Evolutionary conservation across 2,113 vertebrate genomes (phyloP), one percentile per base, ranked within the genome.

Genomic region (Sylvia atricapilla): DNA sequence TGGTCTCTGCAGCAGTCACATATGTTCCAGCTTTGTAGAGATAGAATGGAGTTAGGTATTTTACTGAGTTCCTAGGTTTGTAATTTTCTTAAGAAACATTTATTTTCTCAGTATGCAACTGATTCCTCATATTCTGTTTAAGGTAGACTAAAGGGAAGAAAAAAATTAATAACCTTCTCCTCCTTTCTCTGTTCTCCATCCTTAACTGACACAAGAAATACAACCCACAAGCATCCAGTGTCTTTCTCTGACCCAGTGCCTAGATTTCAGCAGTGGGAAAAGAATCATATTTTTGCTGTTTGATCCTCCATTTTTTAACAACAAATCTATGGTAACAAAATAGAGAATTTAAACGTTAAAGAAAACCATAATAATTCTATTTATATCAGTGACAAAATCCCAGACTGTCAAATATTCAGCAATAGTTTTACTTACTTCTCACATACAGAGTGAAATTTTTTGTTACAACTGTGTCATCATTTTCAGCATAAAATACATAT

Each of bases 401-500:
- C 50, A 53, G 46, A 47, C 17, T 20, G n/a, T 10, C 30, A 74
- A 21, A 90, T 59, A 10, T 49, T 91, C 35, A n/a, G 30, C 20
- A 13, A 14, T 53, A 49, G 3, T 67, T 86, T 91, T 85, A 99
- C 98, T 98, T 98, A 99, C 99, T 98, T 95, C 95, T 98, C 95
- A 99, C 96, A 52, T 98, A 98, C 50, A 99, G 93, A 8, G 95
- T 98, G 82, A 99, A 97, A 47, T 43, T 98, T 96, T 97, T 98
- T 59, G 97, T 99, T 74, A 96, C 79, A 2, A 88, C 89, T 7
- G 66, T 62, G 22, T 97, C 97, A 76, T 97, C 98, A 81, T 98
- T 99, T 96, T 98, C 97, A 31, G 98, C 96, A 59, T 98, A 97
- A 87, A 99, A 98, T 50, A 98, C 84, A 52, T 99, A 99, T 58